Conservation (phyloP, 2,797 vertebrate genomes). For the Australoheros facetus region DNA sequence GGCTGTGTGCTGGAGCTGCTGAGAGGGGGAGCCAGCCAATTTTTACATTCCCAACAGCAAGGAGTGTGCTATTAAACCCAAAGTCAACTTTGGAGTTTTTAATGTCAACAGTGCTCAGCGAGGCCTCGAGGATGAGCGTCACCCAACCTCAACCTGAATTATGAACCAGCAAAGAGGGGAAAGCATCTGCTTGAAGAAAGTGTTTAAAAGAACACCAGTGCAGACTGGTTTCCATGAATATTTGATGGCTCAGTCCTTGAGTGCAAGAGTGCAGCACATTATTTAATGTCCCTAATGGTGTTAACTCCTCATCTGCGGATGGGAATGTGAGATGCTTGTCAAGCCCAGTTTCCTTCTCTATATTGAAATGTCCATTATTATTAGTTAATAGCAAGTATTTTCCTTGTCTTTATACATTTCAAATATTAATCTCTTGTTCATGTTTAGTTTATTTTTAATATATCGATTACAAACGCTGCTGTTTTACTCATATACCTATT, state of each 20-base stretch:
- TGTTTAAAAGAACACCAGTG: conserved; percentile 66
- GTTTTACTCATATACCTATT: background rate
- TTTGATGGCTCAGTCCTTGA: conserved; percentile 73
- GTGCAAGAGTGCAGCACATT: conserved; percentile 65
- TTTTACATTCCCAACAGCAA: conserved; percentile 35
- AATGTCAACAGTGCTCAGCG: conserved; percentile 32
- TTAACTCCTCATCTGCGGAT: conserved; percentile 51
- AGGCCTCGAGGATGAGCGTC: conserved; percentile 32
- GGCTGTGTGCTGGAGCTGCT: conserved; percentile 24
- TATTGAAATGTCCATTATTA: conserved; percentile 1
- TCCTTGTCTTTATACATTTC: background rate
- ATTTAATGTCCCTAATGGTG: conserved; percentile 66
- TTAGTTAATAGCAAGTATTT: background rate
- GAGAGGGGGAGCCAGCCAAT: background rate
- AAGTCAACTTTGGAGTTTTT: conserved; percentile 51
- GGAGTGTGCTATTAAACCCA: conserved; percentile 21
- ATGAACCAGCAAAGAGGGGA: conserved; percentile 39
- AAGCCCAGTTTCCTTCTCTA: background rate
- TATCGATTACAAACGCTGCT: background rate
- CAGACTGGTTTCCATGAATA: conserved; percentile 74
- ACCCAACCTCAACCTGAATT: conserved; percentile 55
- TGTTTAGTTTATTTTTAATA: too few species aligned
- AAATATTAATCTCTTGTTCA: too few species aligned
- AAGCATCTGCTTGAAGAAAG: conserved; percentile 56
- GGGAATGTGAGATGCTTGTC: conserved; percentile 28